Base-by-base conservation (phyloP, 30 jellyfish, hydroid and myxozoan genomes). In the Hydra vulgaris region DNA sequence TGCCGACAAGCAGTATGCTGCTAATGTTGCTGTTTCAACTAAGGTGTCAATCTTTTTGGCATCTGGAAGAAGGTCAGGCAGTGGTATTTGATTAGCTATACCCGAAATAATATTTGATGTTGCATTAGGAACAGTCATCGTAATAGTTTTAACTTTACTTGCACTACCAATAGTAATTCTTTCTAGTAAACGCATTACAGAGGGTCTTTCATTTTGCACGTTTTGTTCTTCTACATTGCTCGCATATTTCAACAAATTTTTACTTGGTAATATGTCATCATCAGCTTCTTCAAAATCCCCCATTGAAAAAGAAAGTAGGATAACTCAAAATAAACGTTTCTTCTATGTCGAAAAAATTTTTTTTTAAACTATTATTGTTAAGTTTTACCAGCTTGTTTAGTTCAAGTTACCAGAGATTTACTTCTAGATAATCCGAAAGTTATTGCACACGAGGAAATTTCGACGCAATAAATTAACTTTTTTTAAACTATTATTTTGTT, bases 41-140 rank as follows among this genome's bases (percentile, higher is more conserved):
- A 80, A 23, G 25, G 27, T 27, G 27, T 80, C 77, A 1, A 80
- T 27, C 66, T 80, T 80, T 15, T 80, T 27, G n/a, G 83, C 83
- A 68, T 80, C 87, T 1, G 87, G 87, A 17, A 80, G 26, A 66
- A 80, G 83, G 21, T 80, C 87, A n/a, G 87, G 87, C 23, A 80
- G 66, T 21, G 87, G 87, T 20, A 80, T 80, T 22, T 75, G 53
- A 0, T 75, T 75, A 0, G 83, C 26, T 25, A 75, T 75, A 53
- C 83, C 83, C 16, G 53, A 70, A 17, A 75, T 70, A 0, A 75
- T 26, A 26, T 75, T 75, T 4, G 83, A 75, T 25, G 83, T 70
- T n/a, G 56, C 83, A 25, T 75, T 70, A 4, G 83, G 83, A 25
- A 75, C 83, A 1, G 69, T 53, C 71, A 24, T 75, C 26, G 83